Percentiles rank a stretch among this genome's conserved stretches.
These are phyloP conservation scores for Microcebus lehilahytsara DNA, from an alignment of 2,113 vertebrate genomes.

Conservation along the genomic window DNA sequence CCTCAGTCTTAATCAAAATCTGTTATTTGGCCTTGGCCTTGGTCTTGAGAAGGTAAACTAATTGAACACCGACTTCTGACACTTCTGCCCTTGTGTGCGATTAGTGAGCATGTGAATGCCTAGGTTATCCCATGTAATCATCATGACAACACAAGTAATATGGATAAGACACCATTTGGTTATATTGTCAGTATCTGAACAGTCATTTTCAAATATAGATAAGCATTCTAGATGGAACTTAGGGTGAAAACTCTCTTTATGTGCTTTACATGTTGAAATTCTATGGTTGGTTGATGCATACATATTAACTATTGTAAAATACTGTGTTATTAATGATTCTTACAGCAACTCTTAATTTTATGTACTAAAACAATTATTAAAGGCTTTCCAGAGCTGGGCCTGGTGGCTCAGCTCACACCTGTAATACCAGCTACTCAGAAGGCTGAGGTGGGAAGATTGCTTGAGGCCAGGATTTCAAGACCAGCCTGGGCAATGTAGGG, in stretches of 20 bases:
- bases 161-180: not conserved
- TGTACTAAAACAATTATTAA: not conserved
- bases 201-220: not conserved
- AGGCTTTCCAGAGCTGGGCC: not conserved
- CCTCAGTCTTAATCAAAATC: not conserved
- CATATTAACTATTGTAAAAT: not conserved
- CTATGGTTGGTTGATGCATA: not conserved
- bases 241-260: not conserved
- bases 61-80: not conserved
- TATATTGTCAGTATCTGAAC: not conserved
- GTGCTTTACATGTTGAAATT: not conserved
- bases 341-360: slow-evolving; percentile 11
- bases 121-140: not conserved
- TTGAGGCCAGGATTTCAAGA: too few relatives aligned
- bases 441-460: too few relatives aligned
- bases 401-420: too few relatives aligned
- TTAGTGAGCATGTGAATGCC: not conserved
- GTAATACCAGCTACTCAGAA: too few relatives aligned
- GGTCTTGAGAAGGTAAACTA: not conserved
- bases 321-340: not conserved
- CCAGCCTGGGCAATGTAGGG: too few relatives aligned
- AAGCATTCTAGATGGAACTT: not conserved
- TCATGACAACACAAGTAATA: not conserved
- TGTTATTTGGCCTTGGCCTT: not conserved
- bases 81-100: not conserved